phyloP scores from a whole-genome alignment of 2,797 vertebrate species.

The Sebastes paucispinis region DNA sequence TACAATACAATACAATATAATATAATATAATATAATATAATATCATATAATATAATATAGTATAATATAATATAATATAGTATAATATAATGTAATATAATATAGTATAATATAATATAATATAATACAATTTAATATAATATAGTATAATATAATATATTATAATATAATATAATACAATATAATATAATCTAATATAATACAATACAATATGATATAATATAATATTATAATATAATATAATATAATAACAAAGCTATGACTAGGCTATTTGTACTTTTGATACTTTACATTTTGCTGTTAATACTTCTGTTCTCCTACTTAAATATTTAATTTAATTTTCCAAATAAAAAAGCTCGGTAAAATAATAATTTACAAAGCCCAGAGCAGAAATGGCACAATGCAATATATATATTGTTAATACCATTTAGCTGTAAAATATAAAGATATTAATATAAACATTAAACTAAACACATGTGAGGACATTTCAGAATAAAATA shows the following conservation, averaged over 20 bases:
- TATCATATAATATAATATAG: not conserved
- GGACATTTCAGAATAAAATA: slow-evolving; percentile 41
- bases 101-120: not conserved
- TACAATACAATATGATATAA: not conserved
- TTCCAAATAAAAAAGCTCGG: not conserved
- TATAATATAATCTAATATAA: not conserved
- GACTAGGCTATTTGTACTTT: not conserved
- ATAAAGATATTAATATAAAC: not conserved
- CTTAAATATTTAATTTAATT: not conserved
- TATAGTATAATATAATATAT: not conserved
- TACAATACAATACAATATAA: not conserved
- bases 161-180: not conserved
- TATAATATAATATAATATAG: not conserved
- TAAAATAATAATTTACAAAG: not conserved
- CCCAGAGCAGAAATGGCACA: not conserved
- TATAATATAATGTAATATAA: not conserved
- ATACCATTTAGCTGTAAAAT: not conserved
- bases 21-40: not conserved
- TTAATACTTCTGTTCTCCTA: not conserved
- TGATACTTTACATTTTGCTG: not conserved
- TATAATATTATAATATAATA: not conserved
- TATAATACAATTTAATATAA: not conserved
- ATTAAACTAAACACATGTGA: not conserved
- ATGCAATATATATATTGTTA: not conserved
- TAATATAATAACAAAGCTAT: not conserved